Evolutionary conservation across 2,888 invertebrate species (phyloP), one percentile per base, ranked within the genome.

Genomic region (Marronus borbonicus): DNA sequence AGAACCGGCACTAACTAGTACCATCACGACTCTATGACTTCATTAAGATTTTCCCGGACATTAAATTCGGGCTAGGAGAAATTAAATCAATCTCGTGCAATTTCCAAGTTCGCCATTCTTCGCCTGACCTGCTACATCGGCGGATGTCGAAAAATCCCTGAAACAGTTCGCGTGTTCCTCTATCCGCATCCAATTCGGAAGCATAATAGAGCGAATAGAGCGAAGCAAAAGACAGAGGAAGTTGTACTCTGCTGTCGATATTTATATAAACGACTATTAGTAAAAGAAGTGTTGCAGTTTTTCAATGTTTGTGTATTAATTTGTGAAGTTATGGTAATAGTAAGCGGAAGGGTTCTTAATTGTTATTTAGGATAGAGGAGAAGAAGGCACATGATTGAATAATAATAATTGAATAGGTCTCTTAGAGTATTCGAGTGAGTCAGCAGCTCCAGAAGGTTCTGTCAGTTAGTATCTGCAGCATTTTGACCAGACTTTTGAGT

Each of bases 1-100:
- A 62, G 24, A 62, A 62, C 60, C 60, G 20, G 60, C 1, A 60
- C 62, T 62, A 24, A 62, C 62, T n/a, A n/a, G 62, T 62, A 14
- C 24, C 62, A 62, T 62, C 62, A 62, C 62, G 62, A 2, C 31
- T 62, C 49, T 62, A 74, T 49, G 74, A 74, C 44, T 64, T 60
- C 60, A 64, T 74, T 64, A 64, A 36, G 62, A 74, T 74, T 74
- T 62, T 64, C 64, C 60, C 44, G 24, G 10, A 20, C 74, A 62
- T 74, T 74, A 74, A 74, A 62, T 74, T 62, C n/a, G 28, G 62
- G 62, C 58, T 60, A 74, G 44, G 58, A 58, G 28, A 58, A 74
- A 74, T 74, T 74, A 74, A 74, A 74, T 62, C 64, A 74, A 60
- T 62, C 49, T 28, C 24, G 4, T 52, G 50, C 58, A 20, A 74